These are phyloP conservation scores for Prorops nasuta DNA, from an alignment of 1,140 invertebrate species.

Conservation along the genomic window DNA sequence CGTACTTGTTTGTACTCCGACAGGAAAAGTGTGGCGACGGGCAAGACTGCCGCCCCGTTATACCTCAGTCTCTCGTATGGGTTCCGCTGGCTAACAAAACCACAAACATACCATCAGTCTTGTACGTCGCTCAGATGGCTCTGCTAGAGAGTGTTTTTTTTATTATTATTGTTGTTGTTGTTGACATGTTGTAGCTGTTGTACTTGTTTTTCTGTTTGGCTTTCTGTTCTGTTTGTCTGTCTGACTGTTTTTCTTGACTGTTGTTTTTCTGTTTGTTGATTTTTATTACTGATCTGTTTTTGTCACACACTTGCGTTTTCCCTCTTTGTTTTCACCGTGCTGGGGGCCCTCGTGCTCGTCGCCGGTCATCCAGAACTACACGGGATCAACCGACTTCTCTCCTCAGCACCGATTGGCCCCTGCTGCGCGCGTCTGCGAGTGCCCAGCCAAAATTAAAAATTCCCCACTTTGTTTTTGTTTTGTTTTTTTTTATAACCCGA, in stretches of 20 bases:
- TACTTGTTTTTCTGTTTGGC: neutral
- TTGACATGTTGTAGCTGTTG: constrained; percentile 12
- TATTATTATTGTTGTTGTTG: no score
- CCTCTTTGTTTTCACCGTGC: constrained; percentile 14
- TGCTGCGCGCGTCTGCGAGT: no score
- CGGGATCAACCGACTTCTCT: neutral
- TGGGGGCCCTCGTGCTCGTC: no score
- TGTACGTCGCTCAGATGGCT: constrained; percentile 4
- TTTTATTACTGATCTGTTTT: constrained; percentile 15
- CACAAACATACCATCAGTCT: constrained; percentile 56
- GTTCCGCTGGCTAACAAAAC: constrained; percentile 69
- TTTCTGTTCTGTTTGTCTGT: constrained; percentile 15
- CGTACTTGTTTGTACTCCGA: constrained; percentile 67
- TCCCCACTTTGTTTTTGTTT: no score
- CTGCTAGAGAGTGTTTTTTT: neutral
- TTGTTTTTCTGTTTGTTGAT: neutral
- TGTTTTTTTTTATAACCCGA: no score
- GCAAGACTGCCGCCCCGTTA: constrained; percentile 56
- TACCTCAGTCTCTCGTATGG: constrained; percentile 69
- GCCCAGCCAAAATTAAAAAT: no score
- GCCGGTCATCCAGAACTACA: neutral
- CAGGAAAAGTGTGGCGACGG: constrained; percentile 58
- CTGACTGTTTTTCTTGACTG: constrained; percentile 19
- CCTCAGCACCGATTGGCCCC: neutral
- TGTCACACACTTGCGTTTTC: constrained; percentile 11